Evolutionary conservation across 2,113 vertebrate species (phyloP).

Genomic region (Pygoscelis antarcticus): DNA sequence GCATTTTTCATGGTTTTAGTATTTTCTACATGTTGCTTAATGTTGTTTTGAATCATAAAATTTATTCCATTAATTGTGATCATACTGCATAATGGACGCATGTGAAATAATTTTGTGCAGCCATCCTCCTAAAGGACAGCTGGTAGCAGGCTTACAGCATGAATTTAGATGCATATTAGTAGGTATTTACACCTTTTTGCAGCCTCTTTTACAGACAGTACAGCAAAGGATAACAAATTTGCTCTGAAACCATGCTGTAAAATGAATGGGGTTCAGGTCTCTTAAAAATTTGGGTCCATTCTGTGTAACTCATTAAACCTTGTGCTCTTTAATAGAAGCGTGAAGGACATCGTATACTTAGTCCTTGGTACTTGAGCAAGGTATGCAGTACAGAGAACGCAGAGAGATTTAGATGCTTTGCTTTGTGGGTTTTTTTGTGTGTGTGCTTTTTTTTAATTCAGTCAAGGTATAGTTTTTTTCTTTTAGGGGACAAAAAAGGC

Average conservation of each 20-base stretch:
- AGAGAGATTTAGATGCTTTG: background rate
- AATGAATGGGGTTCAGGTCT: background rate
- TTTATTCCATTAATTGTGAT: constrained; percentile 54
- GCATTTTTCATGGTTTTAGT: constrained; percentile 77
- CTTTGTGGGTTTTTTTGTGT: background rate
- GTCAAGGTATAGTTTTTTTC: background rate
- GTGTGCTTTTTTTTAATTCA: background rate
- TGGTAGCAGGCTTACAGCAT: background rate
- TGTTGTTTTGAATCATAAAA: constrained; percentile 60
- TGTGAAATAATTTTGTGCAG: constrained; percentile 37
- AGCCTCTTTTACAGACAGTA: background rate
- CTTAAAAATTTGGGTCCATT: background rate
- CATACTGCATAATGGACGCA: constrained; percentile 35
- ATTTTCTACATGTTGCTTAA: constrained; percentile 64
- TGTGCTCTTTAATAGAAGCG: background rate
- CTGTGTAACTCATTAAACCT: background rate
- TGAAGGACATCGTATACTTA: background rate
- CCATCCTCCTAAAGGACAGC: constrained; percentile 23
- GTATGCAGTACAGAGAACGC: background rate
- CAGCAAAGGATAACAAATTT: background rate
- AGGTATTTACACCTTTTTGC: background rate
- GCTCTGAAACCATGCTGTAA: background rate
- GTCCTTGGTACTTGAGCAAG: background rate
- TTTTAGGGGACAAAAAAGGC: background rate
- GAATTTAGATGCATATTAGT: background rate